Percentiles rank a stretch among this genome's conserved stretches.
These are phyloP conservation scores for Chaetogeoica ovagalla DNA, from an alignment of 2,888 invertebrate species.

Conservation along the genomic window DNA sequence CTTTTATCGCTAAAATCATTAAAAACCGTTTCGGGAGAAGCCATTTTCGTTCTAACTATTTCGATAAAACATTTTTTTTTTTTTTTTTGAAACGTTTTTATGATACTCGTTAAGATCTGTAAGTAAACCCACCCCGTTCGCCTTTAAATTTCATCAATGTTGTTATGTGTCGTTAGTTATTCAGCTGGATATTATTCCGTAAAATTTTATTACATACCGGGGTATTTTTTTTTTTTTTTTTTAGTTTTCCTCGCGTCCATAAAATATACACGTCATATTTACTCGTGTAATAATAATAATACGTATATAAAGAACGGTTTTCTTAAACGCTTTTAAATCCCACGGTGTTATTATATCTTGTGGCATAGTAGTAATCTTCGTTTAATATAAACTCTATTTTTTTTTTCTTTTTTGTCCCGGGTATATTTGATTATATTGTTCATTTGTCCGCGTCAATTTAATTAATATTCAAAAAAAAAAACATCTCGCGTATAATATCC, in stretches of 20 bases:
- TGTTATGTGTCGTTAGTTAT: not conserved
- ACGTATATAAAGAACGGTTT: not conserved
- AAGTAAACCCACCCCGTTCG: slow-evolving; percentile 4
- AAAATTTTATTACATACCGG: not conserved
- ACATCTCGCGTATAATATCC: no score
- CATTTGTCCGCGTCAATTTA: no score
- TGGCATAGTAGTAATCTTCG: no score
- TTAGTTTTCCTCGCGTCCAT: not conserved
- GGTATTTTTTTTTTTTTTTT: not conserved
- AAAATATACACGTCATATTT: not conserved
- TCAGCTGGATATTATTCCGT: not conserved
- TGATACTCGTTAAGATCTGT: slow-evolving; percentile 4
- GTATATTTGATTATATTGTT: no score
- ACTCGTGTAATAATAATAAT: not conserved
- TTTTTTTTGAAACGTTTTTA: slow-evolving; percentile 12
- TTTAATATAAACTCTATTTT: not conserved
- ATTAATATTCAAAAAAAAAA: no score
- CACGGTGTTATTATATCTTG: not conserved
- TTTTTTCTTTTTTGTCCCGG: not conserved
- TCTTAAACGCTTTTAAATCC: not conserved
- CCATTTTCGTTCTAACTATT: slow-evolving; percentile 8
- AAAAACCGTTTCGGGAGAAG: slow-evolving; percentile 19
- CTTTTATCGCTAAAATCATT: slow-evolving; percentile 16
- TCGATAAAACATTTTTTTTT: slow-evolving; percentile 1
- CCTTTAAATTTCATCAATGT: slow-evolving; percentile 2